A percentile compares a stretch with the other conserved stretches of the same genome.
phyloP scores from a whole-genome alignment of 2,797 vertebrate genomes.

The Pangasius sanitwongsei region DNA sequence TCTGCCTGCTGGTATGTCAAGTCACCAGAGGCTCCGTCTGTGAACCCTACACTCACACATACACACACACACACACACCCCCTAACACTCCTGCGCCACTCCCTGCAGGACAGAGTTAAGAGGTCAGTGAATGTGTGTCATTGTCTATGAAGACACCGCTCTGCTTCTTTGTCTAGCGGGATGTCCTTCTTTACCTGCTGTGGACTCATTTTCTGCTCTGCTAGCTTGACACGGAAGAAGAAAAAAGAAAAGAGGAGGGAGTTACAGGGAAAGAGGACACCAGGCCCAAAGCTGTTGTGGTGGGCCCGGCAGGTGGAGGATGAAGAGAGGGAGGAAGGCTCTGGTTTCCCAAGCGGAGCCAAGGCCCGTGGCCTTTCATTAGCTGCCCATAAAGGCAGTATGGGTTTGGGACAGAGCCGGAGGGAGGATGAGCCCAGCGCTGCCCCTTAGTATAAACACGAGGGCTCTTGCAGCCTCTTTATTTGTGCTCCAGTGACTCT shows the following conservation, averaged over 20 bases:
- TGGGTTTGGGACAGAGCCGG: constrained; percentile 28
- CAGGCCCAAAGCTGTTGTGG: constrained; percentile 24
- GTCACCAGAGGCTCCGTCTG: constrained; percentile 21
- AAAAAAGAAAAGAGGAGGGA: neutral
- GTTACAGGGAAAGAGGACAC: constrained; percentile 34
- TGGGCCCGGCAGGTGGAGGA: constrained; percentile 26
- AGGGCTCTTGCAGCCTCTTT: constrained; percentile 42
- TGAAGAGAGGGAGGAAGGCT: constrained; percentile 42
- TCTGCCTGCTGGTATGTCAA: constrained; percentile 9
- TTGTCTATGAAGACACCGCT: constrained; percentile 15
- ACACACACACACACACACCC: constrained; percentile 29
- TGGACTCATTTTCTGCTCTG: constrained; percentile 58
- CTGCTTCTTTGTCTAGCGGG: constrained; percentile 25
- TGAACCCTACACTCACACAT: constrained; percentile 9
- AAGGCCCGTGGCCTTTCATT: constrained; percentile 52
- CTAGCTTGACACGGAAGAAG: constrained; percentile 38
- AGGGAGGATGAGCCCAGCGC: constrained; percentile 4
- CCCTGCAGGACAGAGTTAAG: constrained; percentile 22
- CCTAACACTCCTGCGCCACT: neutral
- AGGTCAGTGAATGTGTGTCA: constrained; percentile 19
- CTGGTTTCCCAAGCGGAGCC: constrained; percentile 38
- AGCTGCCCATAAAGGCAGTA: constrained; percentile 36
- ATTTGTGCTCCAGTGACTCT: constrained; percentile 56
- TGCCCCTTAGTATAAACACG: constrained; percentile 52
- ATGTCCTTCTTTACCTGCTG: constrained; percentile 57